Evolutionary conservation across 2,797 vertebrate species (phyloP), one percentile per base, ranked within the genome.

Genomic region (Clamator glandarius): DNA sequence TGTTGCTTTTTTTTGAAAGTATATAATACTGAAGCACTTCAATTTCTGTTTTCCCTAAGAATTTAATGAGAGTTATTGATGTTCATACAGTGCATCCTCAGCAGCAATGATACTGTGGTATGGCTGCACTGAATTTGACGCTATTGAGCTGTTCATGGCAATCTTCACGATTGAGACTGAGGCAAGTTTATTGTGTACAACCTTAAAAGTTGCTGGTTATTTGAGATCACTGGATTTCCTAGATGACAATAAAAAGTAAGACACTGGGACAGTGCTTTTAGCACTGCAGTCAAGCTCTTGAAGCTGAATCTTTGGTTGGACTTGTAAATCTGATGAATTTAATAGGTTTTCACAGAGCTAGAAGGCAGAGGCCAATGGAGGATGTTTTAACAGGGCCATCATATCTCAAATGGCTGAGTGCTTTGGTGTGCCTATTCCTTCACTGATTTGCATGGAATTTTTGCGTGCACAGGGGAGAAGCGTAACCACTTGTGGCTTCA

Each of bases 151-250:
- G 4, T 76, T 76, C 67, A 42, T 9, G 55, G 36, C 80, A 63
- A 62, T 78, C 70, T 67, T 42, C 46, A 55, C 25, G 59, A n/a
- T 4, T 75, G 75, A 96, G 92, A 44, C 69, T 85, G 35, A 35
- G 42, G 91, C 39, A 52, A 48, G 46, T 15, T 55, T n/a, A 64
- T 87, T 84, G 48, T 87, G 61, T 93, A 33, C 80, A 95, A 24
- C 31, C 48, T 82, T 95, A 84, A 85, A 92, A 95, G 84, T 28
- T 87, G 77, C 84, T 91, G 93, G 35, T 95, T 93, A 61, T 90
- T 84, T 94, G 54, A 51, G 62, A 69, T 26, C 5, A 11, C 41
- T 25, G 21, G 29, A 17, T 89, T 82, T 90, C 94, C 54, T 63
- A 90, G 58, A 68, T 72, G 91, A 67, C 48, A 51, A 11, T 88